A percentile compares a stretch with the other conserved stretches of the same genome.
Evolutionary conservation across 2,888 invertebrate species (phyloP).

Genomic region (Ophion costatus): DNA sequence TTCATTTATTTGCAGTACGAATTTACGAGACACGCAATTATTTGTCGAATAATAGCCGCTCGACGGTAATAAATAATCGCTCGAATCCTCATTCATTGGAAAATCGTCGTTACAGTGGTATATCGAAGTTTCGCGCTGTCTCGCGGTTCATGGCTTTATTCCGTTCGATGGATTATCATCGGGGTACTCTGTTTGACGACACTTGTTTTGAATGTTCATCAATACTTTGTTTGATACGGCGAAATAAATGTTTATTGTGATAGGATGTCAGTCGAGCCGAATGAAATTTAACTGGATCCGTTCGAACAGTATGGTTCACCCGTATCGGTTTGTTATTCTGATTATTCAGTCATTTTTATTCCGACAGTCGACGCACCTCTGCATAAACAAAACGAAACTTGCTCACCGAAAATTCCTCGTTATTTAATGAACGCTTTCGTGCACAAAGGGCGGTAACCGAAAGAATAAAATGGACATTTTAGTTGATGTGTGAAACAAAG

Average conservation of each 20-base stretch:
- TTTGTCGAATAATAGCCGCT: conserved; percentile 22
- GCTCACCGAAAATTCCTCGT: background rate
- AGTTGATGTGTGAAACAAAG: background rate
- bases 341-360: background rate
- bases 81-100: conserved; percentile 29
- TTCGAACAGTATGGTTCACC: background rate
- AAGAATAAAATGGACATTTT: background rate
- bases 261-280: background rate
- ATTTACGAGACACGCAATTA: conserved; percentile 34
- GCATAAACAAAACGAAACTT: background rate
- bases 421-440: too few species aligned
- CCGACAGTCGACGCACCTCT: background rate
- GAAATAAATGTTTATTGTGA: background rate
- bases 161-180: background rate
- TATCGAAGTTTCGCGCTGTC: background rate
- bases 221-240: background rate
- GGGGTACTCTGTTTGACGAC: background rate
- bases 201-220: background rate
- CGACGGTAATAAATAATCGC: conserved; percentile 36
- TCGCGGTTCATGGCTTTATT: conserved; percentile 1
- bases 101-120: background rate
- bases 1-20: conserved; percentile 9
- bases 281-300: background rate
- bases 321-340: background rate
- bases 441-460: too few species aligned